These are phyloP conservation scores for Oscheius sp. DNA, from an alignment of 2,888 invertebrate species.

Conservation along the genomic window DNA sequence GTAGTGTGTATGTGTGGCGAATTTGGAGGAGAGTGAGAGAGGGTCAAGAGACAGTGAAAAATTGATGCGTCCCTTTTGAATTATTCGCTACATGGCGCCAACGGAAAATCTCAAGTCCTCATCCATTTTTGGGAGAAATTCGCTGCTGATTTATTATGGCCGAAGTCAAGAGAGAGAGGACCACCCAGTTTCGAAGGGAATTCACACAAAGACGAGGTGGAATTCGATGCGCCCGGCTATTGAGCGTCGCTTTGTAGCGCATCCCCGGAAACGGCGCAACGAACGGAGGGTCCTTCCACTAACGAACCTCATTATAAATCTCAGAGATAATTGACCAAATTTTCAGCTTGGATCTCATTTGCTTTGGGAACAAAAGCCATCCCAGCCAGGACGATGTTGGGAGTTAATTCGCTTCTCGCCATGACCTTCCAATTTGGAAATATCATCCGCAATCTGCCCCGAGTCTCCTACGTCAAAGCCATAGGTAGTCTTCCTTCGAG, in stretches of 20 bases:
- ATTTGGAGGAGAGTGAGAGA: not conserved
- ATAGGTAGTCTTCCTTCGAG: conserved; percentile 2
- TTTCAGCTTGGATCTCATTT: conserved; percentile 69
- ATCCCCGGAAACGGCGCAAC: conserved; percentile 23
- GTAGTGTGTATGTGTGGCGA: not conserved
- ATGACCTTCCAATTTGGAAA: conserved; percentile 70
- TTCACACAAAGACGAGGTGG: not conserved
- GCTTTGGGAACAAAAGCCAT: conserved; percentile 69
- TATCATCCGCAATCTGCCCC: conserved; percentile 68
- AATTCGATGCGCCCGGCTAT: conserved; percentile 21
- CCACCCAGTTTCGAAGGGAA: not conserved
- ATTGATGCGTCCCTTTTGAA: conserved; percentile 24
- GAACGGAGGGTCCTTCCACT: not conserved
- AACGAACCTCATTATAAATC: conserved; percentile 16
- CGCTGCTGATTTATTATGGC: not conserved
- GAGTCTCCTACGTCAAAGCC: conserved; percentile 69
- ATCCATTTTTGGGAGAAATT: not conserved
- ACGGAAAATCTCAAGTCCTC: conserved; percentile 1
- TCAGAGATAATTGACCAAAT: not conserved
- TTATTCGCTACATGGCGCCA: conserved; percentile 23
- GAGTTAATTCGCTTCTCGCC: conserved; percentile 66
- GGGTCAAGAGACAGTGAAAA: conserved; percentile 26
- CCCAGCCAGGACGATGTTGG: conserved; percentile 69
- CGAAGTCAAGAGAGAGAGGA: not conserved
- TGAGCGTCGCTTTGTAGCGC: conserved; percentile 30